Percentiles rank a stretch among this genome's conserved stretches.
These are phyloP conservation scores for Cephus rjabovi DNA, from an alignment of 2,888 invertebrate genomes.

Conservation along the genomic window DNA sequence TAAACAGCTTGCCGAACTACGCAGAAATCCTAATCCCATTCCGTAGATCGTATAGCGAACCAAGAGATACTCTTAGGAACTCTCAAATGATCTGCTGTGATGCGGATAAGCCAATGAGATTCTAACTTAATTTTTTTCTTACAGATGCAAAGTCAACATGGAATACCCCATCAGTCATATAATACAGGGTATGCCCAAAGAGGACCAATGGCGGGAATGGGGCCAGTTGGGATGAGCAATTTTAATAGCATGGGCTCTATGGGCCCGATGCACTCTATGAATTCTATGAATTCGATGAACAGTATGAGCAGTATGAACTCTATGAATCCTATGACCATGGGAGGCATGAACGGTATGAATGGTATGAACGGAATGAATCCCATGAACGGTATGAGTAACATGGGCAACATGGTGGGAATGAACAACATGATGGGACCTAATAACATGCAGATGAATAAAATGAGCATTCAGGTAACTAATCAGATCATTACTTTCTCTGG, in stretches of 20 bases:
- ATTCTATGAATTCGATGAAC: constrained; percentile 74
- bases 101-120: neutral
- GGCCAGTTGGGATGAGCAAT: constrained; percentile 75
- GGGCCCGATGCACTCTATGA: constrained; percentile 71
- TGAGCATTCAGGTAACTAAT: constrained; percentile 75
- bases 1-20: constrained; percentile 3
- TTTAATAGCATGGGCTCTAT: constrained; percentile 77
- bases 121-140: constrained; percentile 34
- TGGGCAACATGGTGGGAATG: constrained; percentile 71
- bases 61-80: neutral
- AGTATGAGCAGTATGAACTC: constrained; percentile 72
- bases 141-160: constrained; percentile 76
- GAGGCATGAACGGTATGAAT: constrained; percentile 69
- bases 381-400: constrained; percentile 69
- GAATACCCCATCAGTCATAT: constrained; percentile 60
- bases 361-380: constrained; percentile 74
- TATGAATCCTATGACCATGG: constrained; percentile 71
- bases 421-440: constrained; percentile 73
- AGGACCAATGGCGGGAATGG: constrained; percentile 70
- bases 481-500: neutral
- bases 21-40: neutral
- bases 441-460: constrained; percentile 75
- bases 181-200: constrained; percentile 57
- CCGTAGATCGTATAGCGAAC: neutral
- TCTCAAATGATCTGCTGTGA: neutral